phyloP scores from a whole-genome alignment of 2,797 vertebrate genomes.

The Pelodytes ibericus region DNA sequence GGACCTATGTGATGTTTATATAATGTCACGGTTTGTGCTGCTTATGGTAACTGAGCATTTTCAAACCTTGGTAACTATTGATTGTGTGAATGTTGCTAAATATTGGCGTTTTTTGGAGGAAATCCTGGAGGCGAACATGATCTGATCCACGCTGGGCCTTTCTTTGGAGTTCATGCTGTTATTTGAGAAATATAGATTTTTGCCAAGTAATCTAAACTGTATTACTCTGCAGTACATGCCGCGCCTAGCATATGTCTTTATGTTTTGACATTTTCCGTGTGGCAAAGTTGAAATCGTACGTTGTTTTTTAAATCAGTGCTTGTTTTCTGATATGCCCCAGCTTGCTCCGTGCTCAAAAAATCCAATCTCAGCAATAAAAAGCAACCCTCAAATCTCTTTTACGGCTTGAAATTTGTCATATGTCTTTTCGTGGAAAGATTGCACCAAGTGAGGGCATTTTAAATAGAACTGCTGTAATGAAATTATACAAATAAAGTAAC shows the following conservation, averaged over 20 bases:
- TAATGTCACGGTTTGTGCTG: not conserved
- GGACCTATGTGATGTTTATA: not conserved
- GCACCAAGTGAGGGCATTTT: no score
- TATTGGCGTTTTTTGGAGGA: not conserved
- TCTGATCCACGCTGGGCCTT: not conserved
- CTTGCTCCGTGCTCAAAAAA: not conserved
- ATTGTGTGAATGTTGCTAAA: slow-evolving; percentile 6
- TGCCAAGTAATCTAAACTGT: not conserved
- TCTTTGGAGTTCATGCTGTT: slow-evolving; percentile 1
- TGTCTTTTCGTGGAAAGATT: no score
- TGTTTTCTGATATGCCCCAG: not conserved
- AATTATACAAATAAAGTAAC: no score
- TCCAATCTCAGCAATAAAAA: not conserved
- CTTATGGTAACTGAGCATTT: slow-evolving; percentile 8
- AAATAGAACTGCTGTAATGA: no score
- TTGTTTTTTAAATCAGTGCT: not conserved
- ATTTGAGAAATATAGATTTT: slow-evolving; percentile 15
- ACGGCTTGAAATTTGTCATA: no score
- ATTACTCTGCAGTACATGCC: not conserved
- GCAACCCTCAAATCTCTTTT: no score
- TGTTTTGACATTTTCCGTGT: not conserved
- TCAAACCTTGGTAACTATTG: not conserved
- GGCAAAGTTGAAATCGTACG: not conserved
- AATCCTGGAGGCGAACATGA: not conserved
- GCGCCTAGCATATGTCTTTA: not conserved